Evolutionary conservation across 2,797 vertebrate genomes (phyloP).

Genomic region (Amblyraja radiata): DNA sequence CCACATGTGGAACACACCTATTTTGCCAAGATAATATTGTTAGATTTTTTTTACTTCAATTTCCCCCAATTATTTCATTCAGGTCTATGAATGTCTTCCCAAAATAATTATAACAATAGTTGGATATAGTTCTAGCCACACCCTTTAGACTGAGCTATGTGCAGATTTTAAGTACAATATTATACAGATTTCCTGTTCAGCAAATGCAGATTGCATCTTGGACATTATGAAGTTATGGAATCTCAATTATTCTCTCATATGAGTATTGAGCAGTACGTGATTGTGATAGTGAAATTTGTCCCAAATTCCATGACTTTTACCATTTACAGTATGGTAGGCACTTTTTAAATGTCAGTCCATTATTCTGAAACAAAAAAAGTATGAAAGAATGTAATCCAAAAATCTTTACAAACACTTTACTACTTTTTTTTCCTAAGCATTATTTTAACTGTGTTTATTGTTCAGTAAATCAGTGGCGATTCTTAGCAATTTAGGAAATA

Average conservation of each 20-base stretch:
- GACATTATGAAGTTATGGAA: slow-evolving; percentile 11
- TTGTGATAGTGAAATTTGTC: not conserved
- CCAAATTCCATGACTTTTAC: not conserved
- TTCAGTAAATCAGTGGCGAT: not conserved
- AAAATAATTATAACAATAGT: not conserved
- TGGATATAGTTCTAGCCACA: slow-evolving; percentile 3
- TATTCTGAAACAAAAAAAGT: not conserved
- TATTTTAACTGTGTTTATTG: not conserved
- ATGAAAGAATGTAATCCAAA: not conserved
- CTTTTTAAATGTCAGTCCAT: not conserved
- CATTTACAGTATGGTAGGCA: not conserved
- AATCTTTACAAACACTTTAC: not conserved
- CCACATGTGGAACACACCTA: not conserved
- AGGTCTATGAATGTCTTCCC: not conserved
- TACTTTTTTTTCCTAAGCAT: not conserved
- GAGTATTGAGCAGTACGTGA: not conserved
- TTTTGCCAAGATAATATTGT: not conserved
- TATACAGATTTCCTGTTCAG: not conserved
- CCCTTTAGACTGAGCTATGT: not conserved
- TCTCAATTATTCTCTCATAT: not conserved
- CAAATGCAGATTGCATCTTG: not conserved
- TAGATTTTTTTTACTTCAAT: not conserved
- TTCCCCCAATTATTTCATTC: not conserved
- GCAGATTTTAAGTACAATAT: not conserved
- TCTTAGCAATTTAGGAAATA: not conserved